Conservation (phyloP, 2,888 invertebrate genomes). For the Eupithecia subumbrata region DNA sequence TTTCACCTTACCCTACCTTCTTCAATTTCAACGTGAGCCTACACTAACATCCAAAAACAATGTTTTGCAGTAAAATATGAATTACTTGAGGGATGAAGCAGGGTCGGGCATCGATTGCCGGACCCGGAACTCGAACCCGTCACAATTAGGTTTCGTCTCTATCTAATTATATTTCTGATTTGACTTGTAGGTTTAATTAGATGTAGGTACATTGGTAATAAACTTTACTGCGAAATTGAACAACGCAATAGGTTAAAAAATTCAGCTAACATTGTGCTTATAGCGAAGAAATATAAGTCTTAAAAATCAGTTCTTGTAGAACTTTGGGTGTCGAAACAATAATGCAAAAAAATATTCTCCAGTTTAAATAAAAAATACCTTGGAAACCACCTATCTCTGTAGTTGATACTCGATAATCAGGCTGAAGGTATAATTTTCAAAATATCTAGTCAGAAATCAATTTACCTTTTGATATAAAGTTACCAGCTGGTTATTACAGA, state of each 20-base stretch:
- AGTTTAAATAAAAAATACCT: too few relatives aligned
- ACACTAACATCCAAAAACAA: constrained; percentile 46
- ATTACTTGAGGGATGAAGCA: constrained; percentile 58
- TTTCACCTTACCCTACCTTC: not conserved
- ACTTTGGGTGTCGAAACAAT: not conserved
- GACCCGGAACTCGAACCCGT: constrained; percentile 78
- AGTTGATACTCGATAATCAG: too few relatives aligned
- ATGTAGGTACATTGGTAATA: not conserved
- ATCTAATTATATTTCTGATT: constrained; percentile 83
- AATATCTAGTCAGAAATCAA: too few relatives aligned
- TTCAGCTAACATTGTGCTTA: too few relatives aligned
- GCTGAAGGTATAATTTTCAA: too few relatives aligned
- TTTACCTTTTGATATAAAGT: too few relatives aligned
- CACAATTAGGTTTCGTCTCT: constrained; percentile 77
- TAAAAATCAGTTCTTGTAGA: not conserved
- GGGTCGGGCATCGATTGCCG: constrained; percentile 65
- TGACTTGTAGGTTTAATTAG: constrained; percentile 53
- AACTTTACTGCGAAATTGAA: not conserved
- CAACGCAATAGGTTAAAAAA: not conserved
- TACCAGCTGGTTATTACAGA: too few relatives aligned
- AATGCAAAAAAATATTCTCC: too few relatives aligned
- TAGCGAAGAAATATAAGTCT: not conserved
- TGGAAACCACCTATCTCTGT: too few relatives aligned
- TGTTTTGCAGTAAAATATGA: constrained; percentile 53
- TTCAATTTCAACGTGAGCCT: constrained; percentile 6